Base-by-base conservation (phyloP, 2,113 vertebrate species). In the Corynorhinus townsendii region DNA sequence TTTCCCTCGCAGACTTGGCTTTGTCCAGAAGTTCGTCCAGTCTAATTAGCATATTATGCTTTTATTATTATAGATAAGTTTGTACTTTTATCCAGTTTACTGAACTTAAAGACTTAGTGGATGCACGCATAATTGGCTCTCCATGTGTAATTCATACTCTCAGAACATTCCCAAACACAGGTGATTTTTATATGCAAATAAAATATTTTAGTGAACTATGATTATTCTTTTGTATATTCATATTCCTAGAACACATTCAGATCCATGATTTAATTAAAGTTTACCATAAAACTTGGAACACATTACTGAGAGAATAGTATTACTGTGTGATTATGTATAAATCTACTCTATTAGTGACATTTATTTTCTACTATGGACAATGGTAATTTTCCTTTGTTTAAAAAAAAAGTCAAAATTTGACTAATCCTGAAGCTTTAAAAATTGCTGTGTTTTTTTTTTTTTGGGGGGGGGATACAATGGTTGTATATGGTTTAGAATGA, bases 141-240 rank as follows among this genome's bases (percentile, higher is more conserved):
- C 47, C 8, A 68, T 26, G 17, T 52, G 11, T 56, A 94, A 88
- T 84, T 84, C 15, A 49, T 80, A 24, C 30, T 85, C 33, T 77
- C 11, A 81, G 0, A 45, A 3, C 14, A 66, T 77, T 24, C 59
- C 86, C 14, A 73, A 66, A 45, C 17, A 59, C 11, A 40, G 49
- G 20, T 12, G 49, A 81, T 64, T 89, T 91, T 95, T 54, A 66
- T 85, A 69, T 81, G 30, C 22, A 92, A 91, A 90, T 76, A 71
- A 69, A 72, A 11, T 30, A 64, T 80, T 80, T 77, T 59, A 26
- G 16, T 75, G 28, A 90, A 87, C 8, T 43, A 19, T 64, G 19
- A 47, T 81, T 89, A 33, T 75, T 40, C 59, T 11, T 4, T 72
- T 89, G 1, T 62, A 54, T 79, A 79, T 66, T 89, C 16, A 47